Evolutionary conservation across 2,888 invertebrate species (phyloP).

Genomic region (Melikaiella ostensackeni): DNA sequence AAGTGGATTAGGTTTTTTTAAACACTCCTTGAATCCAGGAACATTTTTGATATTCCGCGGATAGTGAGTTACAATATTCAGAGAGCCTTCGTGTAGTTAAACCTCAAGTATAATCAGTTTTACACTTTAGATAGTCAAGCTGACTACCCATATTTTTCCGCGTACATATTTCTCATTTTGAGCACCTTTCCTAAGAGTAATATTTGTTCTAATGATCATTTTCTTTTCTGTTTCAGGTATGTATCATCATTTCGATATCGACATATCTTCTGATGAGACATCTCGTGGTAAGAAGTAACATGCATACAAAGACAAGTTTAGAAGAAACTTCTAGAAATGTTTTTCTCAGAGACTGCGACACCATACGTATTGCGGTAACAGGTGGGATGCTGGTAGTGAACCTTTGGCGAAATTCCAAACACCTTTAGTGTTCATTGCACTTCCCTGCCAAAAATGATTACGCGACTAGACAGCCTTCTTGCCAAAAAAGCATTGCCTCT

Average conservation of each 20-base stretch:
- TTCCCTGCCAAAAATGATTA: constrained; percentile 64
- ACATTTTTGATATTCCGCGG: too few species aligned
- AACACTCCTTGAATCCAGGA: too few species aligned
- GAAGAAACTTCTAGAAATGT: background rate
- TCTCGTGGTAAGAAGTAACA: background rate
- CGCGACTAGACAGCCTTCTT: constrained; percentile 58
- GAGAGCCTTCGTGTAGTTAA: too few species aligned
- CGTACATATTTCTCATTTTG: background rate
- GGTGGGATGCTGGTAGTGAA: constrained; percentile 51
- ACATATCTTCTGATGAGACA: background rate
- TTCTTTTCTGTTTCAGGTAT: constrained; percentile 14
- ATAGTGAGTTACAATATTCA: too few species aligned
- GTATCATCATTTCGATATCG: background rate
- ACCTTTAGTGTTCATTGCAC: constrained; percentile 39
- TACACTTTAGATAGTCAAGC: too few species aligned
- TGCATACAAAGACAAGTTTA: background rate
- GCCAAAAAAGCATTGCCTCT: constrained; percentile 48
- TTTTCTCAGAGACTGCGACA: constrained; percentile 41
- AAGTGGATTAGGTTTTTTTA: too few species aligned
- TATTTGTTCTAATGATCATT: background rate
- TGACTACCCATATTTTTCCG: too few species aligned
- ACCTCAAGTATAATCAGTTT: too few species aligned
- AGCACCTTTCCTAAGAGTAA: too few species aligned
- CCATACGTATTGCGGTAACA: constrained; percentile 52
- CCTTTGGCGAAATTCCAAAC: constrained; percentile 52